Percentiles rank a stretch among this genome's conserved stretches.
Conservation (phyloP, 2,888 invertebrate genomes). For the Panopea generosa region DNA sequence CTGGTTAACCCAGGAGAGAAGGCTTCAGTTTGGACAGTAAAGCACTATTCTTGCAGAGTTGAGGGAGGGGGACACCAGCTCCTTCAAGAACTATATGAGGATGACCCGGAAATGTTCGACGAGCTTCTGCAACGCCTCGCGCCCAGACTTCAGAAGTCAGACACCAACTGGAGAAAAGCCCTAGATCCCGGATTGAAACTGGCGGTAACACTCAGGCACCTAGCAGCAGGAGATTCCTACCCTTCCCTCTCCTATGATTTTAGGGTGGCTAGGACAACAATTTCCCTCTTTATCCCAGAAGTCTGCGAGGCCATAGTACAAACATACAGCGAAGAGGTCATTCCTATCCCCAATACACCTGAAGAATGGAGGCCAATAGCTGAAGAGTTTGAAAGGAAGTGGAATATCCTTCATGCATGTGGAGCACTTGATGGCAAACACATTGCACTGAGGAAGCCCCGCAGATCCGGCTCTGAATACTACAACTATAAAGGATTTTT, state of each 20-base stretch:
- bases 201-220: too few species aligned
- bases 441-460: conserved; percentile 45
- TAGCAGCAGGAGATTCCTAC: too few species aligned
- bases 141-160: too few species aligned
- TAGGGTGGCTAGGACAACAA: conserved; percentile 45
- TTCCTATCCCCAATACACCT: conserved; percentile 28
- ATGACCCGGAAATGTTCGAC: too few species aligned
- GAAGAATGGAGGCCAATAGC: conserved; percentile 56
- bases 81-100: too few species aligned
- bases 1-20: too few species aligned
- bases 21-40: neutral
- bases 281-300: conserved; percentile 42
- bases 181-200: too few species aligned
- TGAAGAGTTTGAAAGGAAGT: conserved; percentile 37
- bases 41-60: conserved; percentile 12
- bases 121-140: too few species aligned
- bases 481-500: conserved; percentile 64
- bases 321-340: conserved; percentile 48
- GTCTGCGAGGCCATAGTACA: conserved; percentile 61
- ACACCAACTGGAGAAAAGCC: too few species aligned
- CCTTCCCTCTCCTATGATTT: conserved; percentile 42
- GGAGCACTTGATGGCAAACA: conserved; percentile 70
- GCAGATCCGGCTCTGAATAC: conserved; percentile 44
- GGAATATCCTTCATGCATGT: conserved; percentile 60
- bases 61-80: too few species aligned